Conservation (phyloP, 2,888 invertebrate genomes). For the Orthosia cruda region DNA sequence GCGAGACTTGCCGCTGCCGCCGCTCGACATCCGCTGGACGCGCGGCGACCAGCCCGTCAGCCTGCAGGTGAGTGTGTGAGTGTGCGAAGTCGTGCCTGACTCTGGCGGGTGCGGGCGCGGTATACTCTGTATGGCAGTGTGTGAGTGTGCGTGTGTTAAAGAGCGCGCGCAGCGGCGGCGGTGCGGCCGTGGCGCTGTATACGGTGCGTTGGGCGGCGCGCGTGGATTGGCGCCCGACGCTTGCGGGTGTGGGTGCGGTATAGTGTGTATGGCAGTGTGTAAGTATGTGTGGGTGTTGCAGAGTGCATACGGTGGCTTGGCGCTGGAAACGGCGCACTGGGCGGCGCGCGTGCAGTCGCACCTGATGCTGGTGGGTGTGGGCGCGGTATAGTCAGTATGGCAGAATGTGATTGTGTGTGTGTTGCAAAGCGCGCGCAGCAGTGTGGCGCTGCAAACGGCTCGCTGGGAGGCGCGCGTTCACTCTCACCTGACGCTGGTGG, state of each 20-base stretch:
- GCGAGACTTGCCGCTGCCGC: conserved; percentile 74
- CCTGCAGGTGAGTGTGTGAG: conserved; percentile 69
- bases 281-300: conserved; percentile 1
- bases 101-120: too few species aligned
- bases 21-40: conserved; percentile 80
- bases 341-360: conserved; percentile 92
- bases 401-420: too few species aligned
- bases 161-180: too few species aligned
- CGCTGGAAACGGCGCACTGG: conserved; percentile 93
- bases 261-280: too few species aligned
- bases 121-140: too few species aligned
- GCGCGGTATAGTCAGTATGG: conserved; percentile 76
- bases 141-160: too few species aligned
- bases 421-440: conserved; percentile 78
- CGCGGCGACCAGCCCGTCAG: conserved; percentile 72
- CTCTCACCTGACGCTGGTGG: conserved; percentile 92
- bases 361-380: conserved; percentile 90
- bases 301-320: conserved; percentile 88
- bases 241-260: too few species aligned
- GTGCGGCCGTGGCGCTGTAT: too few species aligned
- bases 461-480: conserved; percentile 92
- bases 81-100: too few species aligned
- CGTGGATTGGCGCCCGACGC: too few species aligned
- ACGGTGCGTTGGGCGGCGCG: too few species aligned
- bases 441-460: conserved; percentile 93